phyloP scores from a whole-genome alignment of 2,888 invertebrate species.

The Netelia virgata region DNA sequence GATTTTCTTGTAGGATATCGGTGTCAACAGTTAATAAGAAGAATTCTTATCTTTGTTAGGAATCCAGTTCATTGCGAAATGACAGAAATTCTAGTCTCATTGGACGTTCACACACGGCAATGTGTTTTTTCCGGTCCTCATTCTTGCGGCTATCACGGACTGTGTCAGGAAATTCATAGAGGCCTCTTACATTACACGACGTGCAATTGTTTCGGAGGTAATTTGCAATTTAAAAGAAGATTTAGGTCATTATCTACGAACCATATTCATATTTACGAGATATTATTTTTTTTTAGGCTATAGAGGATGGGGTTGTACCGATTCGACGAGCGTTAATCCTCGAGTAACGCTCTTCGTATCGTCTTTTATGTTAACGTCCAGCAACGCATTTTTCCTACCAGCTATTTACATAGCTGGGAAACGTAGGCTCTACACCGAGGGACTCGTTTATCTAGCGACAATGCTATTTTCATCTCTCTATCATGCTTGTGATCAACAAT shows the following conservation, averaged over 20 bases:
- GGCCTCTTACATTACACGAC: constrained; percentile 85
- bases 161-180: constrained; percentile 85
- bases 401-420: constrained; percentile 86
- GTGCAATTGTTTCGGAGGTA: constrained; percentile 85
- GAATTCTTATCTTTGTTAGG: constrained; percentile 72
- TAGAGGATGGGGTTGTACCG: constrained; percentile 87
- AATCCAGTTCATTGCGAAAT: constrained; percentile 81
- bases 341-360: constrained; percentile 80
- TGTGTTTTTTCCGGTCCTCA: constrained; percentile 84
- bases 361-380: constrained; percentile 86
- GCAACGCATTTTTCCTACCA: constrained; percentile 87
- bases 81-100: constrained; percentile 83
- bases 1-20: neutral
- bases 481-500: constrained; percentile 87
- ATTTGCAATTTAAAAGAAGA: constrained; percentile 11
- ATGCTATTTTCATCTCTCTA: constrained; percentile 88
- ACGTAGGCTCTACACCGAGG: constrained; percentile 86
- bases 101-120: constrained; percentile 84
- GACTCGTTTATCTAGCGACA: constrained; percentile 86
- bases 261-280: too few relatives aligned
- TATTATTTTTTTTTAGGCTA: constrained; percentile 83
- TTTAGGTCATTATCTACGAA: neutral
- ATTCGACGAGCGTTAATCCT: constrained; percentile 85
- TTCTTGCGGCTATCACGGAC: constrained; percentile 84
- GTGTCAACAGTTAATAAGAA: neutral